A percentile compares a stretch with the other conserved stretches of the same genome.
phyloP scores from a whole-genome alignment of 64 coral and sea anemone genomes.

The Actinia tenebrosa region DNA sequence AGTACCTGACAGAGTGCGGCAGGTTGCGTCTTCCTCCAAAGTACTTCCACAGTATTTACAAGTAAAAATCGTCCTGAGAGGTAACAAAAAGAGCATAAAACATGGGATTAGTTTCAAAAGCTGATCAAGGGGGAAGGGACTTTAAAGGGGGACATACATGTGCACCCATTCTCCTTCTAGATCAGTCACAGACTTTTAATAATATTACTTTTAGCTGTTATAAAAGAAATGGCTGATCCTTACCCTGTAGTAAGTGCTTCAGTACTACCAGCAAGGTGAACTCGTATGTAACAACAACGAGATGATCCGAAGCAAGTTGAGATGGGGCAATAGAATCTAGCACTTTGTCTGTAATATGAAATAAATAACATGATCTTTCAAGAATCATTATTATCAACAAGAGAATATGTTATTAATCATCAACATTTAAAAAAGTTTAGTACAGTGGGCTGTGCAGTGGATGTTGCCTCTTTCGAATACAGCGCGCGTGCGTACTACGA shows the following conservation, averaged over 20 bases:
- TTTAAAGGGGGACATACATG: too few relatives aligned
- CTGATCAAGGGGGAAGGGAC: too few relatives aligned
- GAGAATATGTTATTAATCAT: too few relatives aligned
- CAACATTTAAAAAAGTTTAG: too few relatives aligned
- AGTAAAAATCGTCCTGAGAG: background rate
- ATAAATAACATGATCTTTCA: background rate
- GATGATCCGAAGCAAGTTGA: slow-evolving; percentile 48
- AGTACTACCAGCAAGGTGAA: slow-evolving; percentile 73
- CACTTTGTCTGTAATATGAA: slow-evolving; percentile 62
- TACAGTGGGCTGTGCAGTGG: too few relatives aligned
- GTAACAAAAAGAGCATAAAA: background rate
- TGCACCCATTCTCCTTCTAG: too few relatives aligned
- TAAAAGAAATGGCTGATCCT: background rate
- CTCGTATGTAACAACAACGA: slow-evolving; percentile 77
- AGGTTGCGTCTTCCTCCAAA: slow-evolving; percentile 73
- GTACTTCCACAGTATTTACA: slow-evolving; percentile 78
- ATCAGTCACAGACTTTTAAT: too few relatives aligned
- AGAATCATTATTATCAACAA: too few relatives aligned
- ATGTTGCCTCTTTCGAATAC: too few relatives aligned
- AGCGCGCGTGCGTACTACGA: too few relatives aligned
- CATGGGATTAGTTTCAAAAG: background rate
- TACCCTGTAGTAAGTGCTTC: slow-evolving; percentile 78
- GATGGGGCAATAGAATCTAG: slow-evolving; percentile 81
- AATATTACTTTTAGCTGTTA: too few relatives aligned
- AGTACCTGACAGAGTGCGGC: slow-evolving; percentile 64